Evolutionary conservation across 2,888 invertebrate genomes (phyloP).

Genomic region (Harpalus rufipes): DNA sequence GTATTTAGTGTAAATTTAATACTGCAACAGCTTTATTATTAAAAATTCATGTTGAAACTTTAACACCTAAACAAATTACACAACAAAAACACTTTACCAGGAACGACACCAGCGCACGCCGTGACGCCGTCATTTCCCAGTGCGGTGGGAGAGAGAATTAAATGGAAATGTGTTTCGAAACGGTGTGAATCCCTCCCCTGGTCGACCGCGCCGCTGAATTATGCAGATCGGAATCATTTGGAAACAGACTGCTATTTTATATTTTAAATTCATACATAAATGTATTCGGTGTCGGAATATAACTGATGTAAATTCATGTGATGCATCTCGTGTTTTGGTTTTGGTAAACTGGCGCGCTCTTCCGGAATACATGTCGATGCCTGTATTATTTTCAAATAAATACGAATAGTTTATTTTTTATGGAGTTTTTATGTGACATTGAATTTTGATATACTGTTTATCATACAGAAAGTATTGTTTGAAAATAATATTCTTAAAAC

Average conservation of each 20-base stretch:
- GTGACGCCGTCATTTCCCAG: background rate
- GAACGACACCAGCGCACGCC: background rate
- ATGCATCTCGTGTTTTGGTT: constrained; percentile 34
- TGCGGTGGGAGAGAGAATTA: constrained; percentile 28
- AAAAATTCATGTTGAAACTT: constrained; percentile 12
- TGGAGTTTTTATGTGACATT: constrained; percentile 29
- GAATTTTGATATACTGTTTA: constrained; percentile 35
- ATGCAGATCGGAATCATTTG: constrained; percentile 66
- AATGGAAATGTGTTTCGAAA: constrained; percentile 44
- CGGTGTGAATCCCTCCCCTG: constrained; percentile 21
- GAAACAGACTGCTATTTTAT: constrained; percentile 66
- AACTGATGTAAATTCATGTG: constrained; percentile 60
- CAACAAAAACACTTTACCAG: constrained; percentile 18
- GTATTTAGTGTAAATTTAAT: background rate
- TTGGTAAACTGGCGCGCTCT: constrained; percentile 30
- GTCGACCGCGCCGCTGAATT: constrained; percentile 57
- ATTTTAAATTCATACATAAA: constrained; percentile 67
- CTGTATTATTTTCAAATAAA: constrained; percentile 37
- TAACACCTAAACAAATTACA: constrained; percentile 20
- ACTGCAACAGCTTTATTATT: background rate
- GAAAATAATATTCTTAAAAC: constrained; percentile 18
- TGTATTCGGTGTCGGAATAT: constrained; percentile 61
- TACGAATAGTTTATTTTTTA: constrained; percentile 34
- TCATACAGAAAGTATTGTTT: constrained; percentile 4
- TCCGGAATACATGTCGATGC: constrained; percentile 10